A percentile compares a stretch with the other conserved stretches of the same genome.
Conservation (phyloP, 2,113 vertebrate species). For the Lucifuga dentata region DNA sequence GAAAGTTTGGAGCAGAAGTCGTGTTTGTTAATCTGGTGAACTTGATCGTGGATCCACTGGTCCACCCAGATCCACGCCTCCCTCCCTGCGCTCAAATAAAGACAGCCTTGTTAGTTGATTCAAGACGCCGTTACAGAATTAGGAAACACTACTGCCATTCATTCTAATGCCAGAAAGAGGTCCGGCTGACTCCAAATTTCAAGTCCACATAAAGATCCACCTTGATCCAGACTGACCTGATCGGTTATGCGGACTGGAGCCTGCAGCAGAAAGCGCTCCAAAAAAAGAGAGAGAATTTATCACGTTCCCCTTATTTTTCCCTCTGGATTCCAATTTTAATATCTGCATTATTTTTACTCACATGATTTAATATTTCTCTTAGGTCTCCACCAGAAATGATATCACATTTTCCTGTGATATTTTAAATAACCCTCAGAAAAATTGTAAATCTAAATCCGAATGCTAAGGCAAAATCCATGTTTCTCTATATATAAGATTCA, state of each 20-base stretch:
- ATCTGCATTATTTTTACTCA: too few relatives aligned
- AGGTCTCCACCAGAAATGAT: too few relatives aligned
- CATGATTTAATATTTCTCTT: too few relatives aligned
- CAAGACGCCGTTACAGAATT: constrained; percentile 60
- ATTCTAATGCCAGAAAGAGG: constrained; percentile 54
- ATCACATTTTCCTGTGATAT: too few relatives aligned
- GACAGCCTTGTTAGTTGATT: constrained; percentile 77
- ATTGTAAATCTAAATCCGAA: too few relatives aligned
- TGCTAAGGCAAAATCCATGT: too few relatives aligned
- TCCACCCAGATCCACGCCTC: constrained; percentile 56
- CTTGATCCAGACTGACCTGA: constrained; percentile 32
- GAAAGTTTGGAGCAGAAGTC: constrained; percentile 33
- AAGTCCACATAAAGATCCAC: constrained; percentile 50
- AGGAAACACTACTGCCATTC: constrained; percentile 78
- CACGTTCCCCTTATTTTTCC: too few relatives aligned
- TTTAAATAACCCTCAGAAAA: too few relatives aligned
- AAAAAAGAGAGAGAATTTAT: neutral
- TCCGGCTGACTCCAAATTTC: constrained; percentile 42
- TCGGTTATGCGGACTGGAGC: neutral
- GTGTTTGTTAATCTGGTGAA: rapidly evolving
- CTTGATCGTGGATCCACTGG: constrained; percentile 50
- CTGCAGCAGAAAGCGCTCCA: constrained; percentile 5
- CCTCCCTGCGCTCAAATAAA: constrained; percentile 72
- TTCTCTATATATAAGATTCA: too few relatives aligned
- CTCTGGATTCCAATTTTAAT: too few relatives aligned